These are phyloP conservation scores for Pelagia noctiluca DNA, from an alignment of 30 jellyfish, hydroid and myxozoan genomes.

Conservation along the genomic window DNA sequence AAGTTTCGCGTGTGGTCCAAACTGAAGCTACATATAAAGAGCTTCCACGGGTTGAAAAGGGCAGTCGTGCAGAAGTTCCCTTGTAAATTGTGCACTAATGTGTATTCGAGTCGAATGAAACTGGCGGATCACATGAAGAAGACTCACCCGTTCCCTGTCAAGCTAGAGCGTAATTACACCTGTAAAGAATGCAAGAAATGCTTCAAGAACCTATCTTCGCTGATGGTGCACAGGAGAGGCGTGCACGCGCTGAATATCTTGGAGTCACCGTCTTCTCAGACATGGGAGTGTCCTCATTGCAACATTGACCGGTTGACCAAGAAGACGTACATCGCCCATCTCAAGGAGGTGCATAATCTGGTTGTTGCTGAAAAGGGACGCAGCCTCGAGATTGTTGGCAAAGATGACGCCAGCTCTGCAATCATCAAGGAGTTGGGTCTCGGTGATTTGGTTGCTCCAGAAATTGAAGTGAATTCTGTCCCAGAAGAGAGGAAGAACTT, in stretches of 20 bases:
- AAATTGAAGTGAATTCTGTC: not conserved
- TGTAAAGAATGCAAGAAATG: constrained; percentile 83
- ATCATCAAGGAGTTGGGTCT: not conserved
- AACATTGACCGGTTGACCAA: constrained; percentile 65
- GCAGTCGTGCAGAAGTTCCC: constrained; percentile 31
- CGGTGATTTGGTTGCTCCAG: not conserved
- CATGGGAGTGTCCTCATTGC: constrained; percentile 72
- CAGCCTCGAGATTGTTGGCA: constrained; percentile 64
- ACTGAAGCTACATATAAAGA: constrained; percentile 81
- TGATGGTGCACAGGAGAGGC: constrained; percentile 80
- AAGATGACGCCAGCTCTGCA: constrained; percentile 8
- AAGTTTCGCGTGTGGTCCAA: constrained; percentile 84
- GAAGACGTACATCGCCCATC: constrained; percentile 73
- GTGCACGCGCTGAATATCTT: constrained; percentile 72
- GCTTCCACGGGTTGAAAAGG: constrained; percentile 59
- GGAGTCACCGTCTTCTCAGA: constrained; percentile 66
- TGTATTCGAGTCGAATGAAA: constrained; percentile 65
- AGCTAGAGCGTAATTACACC: constrained; percentile 75
- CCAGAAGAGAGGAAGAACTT: not conserved
- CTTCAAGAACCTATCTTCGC: constrained; percentile 72
- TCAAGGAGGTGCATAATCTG: constrained; percentile 68
- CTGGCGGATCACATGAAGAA: constrained; percentile 68
- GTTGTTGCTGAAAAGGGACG: constrained; percentile 67
- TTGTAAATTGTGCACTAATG: constrained; percentile 72
- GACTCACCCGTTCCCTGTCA: constrained; percentile 64